These are phyloP conservation scores for Diaperis boleti DNA, from an alignment of 2,888 invertebrate genomes.

Conservation along the genomic window DNA sequence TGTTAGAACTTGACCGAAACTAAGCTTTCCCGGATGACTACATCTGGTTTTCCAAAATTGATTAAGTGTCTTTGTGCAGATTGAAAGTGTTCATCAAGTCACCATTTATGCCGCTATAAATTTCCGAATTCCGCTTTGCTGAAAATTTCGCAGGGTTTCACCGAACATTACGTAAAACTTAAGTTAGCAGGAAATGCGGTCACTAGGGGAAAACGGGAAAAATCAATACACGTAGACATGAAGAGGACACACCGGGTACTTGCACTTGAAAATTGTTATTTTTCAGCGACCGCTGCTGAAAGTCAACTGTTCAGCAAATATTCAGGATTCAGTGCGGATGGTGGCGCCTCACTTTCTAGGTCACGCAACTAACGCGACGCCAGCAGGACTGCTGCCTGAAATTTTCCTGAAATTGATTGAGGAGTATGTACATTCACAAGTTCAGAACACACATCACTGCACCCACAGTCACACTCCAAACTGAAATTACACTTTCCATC, in stretches of 20 bases:
- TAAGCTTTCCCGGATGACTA: constrained; percentile 10
- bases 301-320: constrained; percentile 35
- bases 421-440: too few species aligned
- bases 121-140: constrained; percentile 4
- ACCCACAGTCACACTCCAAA: background rate
- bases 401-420: constrained; percentile 48
- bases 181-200: background rate
- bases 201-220: too few species aligned
- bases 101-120: constrained; percentile 38
- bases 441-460: too few species aligned
- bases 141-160: constrained; percentile 1
- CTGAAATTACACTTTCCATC: constrained; percentile 1
- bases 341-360: constrained; percentile 55
- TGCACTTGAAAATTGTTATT: constrained; percentile 41
- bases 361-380: constrained; percentile 52
- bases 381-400: constrained; percentile 44
- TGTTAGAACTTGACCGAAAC: constrained; percentile 20
- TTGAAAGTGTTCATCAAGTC: constrained; percentile 13
- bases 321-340: constrained; percentile 36
- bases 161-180: constrained; percentile 32
- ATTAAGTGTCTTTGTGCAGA: background rate
- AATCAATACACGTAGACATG: constrained; percentile 24
- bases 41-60: constrained; percentile 15
- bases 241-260: constrained; percentile 17
- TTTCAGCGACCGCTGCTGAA: constrained; percentile 39